Evolutionary conservation across 92 coral and sea anemone genomes (phyloP).

Genomic region (Zoanthus sansibaricus): DNA sequence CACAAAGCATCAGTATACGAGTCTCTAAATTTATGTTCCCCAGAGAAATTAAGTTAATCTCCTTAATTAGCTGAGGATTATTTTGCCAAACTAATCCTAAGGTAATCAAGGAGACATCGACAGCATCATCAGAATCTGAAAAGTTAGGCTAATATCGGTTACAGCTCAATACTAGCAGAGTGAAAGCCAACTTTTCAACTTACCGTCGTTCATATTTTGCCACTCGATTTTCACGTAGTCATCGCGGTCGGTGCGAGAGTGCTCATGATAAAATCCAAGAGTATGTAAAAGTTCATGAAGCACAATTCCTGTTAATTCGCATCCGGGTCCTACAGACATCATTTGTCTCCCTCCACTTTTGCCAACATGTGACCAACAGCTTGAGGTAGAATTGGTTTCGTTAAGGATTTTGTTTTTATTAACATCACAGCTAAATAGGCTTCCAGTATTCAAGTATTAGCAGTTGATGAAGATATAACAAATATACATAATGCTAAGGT

Average conservation of each 20-base stretch:
- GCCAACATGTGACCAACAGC: constrained; percentile 51
- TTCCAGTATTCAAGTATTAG: no score
- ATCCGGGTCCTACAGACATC: constrained; percentile 44
- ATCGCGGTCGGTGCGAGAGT: constrained; percentile 44
- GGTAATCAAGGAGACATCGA: no score
- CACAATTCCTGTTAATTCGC: constrained; percentile 30
- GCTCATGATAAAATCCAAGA: constrained; percentile 51
- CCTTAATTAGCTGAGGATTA: no score
- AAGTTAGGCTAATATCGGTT: no score
- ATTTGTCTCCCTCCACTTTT: constrained; percentile 29
- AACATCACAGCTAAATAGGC: not conserved
- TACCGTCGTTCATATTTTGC: constrained; percentile 34
- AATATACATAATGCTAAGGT: no score
- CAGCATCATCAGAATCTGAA: no score
- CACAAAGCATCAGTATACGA: no score
- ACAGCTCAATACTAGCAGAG: no score
- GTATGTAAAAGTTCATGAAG: constrained; percentile 55
- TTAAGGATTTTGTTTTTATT: not conserved
- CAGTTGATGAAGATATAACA: not conserved
- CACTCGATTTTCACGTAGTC: constrained; percentile 9
- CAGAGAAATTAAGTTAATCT: no score
- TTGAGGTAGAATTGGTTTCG: not conserved
- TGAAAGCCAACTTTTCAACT: not conserved
- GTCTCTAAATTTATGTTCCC: no score
- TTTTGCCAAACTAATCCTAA: no score